Conservation (phyloP, 2,113 vertebrate species). For the Crotalus helleri region DNA sequence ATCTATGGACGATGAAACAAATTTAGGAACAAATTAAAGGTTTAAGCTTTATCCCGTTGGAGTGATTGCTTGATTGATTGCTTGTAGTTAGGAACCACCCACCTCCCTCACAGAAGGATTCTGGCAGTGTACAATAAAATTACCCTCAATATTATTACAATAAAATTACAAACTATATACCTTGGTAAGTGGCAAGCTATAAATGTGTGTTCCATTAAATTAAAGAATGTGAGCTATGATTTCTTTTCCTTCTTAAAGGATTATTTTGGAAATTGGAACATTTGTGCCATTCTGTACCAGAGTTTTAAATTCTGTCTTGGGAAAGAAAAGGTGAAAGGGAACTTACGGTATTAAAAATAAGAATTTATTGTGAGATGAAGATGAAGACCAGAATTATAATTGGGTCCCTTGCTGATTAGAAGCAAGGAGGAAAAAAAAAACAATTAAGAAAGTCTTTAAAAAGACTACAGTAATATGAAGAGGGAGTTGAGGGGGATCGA, state of each 20-base stretch:
- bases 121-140: not conserved
- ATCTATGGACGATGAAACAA: not conserved
- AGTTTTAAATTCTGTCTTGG: conserved; percentile 43
- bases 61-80: not conserved
- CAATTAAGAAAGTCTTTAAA: conserved; percentile 61
- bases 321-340: conserved; percentile 66
- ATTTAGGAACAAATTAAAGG: not conserved
- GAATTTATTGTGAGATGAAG: conserved; percentile 63
- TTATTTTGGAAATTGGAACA: not conserved
- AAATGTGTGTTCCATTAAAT: conserved; percentile 63
- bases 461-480: conserved; percentile 47
- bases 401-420: conserved; percentile 64
- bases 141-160: not conserved
- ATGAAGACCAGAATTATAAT: conserved; percentile 57
- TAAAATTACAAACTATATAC: conserved; percentile 6
- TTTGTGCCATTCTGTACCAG: conserved; percentile 41
- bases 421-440: conserved; percentile 54
- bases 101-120: not conserved
- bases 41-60: not conserved
- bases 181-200: conserved; percentile 42
- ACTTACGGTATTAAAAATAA: conserved; percentile 59
- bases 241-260: conserved; percentile 33
- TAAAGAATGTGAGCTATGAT: conserved; percentile 55
- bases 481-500: conserved; percentile 40
- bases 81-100: not conserved